Percentiles rank a stretch among this genome's conserved stretches.
These are phyloP conservation scores for Ciona savignyi DNA, from an alignment of 23 tunicate species.

Conservation along the genomic window DNA sequence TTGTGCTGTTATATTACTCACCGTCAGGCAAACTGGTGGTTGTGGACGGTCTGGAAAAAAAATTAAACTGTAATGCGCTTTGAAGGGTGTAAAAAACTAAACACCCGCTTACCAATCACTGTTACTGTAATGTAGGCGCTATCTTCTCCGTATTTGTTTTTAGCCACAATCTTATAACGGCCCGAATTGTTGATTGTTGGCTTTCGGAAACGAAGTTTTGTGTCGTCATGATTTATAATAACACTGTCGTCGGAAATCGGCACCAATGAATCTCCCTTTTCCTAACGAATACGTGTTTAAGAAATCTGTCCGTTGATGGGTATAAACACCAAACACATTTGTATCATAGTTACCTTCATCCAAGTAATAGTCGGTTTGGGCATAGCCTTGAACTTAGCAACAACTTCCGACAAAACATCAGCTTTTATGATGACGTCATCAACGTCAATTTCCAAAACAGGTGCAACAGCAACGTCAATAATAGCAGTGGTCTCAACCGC, in stretches of 20 bases:
- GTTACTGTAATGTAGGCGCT: slow-evolving; percentile 28
- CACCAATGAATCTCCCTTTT: slow-evolving; percentile 39
- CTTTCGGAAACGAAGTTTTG: slow-evolving; percentile 48
- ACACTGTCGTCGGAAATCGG: slow-evolving; percentile 14
- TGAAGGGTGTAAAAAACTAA: not conserved
- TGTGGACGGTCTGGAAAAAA: slow-evolving; percentile 53
- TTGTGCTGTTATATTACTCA: slow-evolving; percentile 53
- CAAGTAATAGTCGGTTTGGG: slow-evolving; percentile 67
- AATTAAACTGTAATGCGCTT: too few relatives aligned
- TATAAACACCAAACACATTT: too few relatives aligned
- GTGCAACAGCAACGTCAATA: slow-evolving; percentile 50
- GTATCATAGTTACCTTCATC: slow-evolving; percentile 36
- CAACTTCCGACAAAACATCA: slow-evolving; percentile 18
- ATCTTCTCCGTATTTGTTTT: slow-evolving; percentile 83
- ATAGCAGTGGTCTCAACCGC: slow-evolving; percentile 48
- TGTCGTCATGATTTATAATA: not conserved
- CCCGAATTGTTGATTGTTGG: slow-evolving; percentile 48
- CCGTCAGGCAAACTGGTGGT: slow-evolving; percentile 60
- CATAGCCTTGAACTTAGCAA: slow-evolving; percentile 41
- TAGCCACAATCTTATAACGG: slow-evolving; percentile 47
- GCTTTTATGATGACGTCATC: slow-evolving; percentile 45
- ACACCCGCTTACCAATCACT: slow-evolving; percentile 69
- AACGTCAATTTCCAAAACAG: slow-evolving; percentile 26
- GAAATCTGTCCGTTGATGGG: too few relatives aligned
- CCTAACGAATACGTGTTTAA: slow-evolving; percentile 18